A percentile compares a stretch with the other conserved stretches of the same genome.
These are phyloP conservation scores for Dendropsophus ebraccatus DNA, from an alignment of 2,113 vertebrate species.

Conservation along the genomic window DNA sequence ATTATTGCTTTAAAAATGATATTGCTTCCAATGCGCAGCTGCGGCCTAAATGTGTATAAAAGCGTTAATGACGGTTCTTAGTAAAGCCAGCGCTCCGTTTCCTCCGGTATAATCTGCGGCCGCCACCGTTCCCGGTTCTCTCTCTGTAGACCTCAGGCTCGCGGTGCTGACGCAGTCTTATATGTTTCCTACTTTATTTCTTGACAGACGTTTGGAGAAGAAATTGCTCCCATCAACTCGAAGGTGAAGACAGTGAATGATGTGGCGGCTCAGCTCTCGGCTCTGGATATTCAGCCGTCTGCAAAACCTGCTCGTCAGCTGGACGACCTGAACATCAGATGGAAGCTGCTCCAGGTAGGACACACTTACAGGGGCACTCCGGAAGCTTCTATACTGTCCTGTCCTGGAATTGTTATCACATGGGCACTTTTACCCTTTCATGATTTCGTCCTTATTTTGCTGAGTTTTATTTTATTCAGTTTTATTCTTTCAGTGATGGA, in stretches of 20 bases:
- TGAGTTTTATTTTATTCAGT: no score
- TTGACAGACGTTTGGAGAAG: constrained; percentile 87
- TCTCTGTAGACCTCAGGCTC: neutral
- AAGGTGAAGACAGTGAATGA: constrained; percentile 90
- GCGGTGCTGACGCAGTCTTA: neutral
- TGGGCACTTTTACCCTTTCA: neutral
- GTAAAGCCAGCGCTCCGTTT: no score
- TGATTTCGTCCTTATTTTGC: neutral
- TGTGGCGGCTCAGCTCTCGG: constrained; percentile 86
- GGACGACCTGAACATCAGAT: constrained; percentile 94
- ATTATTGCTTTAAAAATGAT: no score
- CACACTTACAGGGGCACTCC: no score
- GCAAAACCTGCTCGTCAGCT: constrained; percentile 88
- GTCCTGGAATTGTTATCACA: neutral
- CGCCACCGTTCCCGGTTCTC: neutral
- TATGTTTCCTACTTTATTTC: constrained; percentile 29
- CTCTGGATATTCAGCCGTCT: constrained; percentile 91
- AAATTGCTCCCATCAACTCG: constrained; percentile 85
- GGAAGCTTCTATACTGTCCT: no score
- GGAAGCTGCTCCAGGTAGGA: constrained; percentile 91
- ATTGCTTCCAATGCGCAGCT: no score
- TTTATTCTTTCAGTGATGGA: no score
- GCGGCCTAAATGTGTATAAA: no score
- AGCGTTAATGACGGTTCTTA: no score
- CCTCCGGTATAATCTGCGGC: neutral